Evolutionary conservation across 2,797 vertebrate species (phyloP).

Genomic region (Leontopithecus rosalia): DNA sequence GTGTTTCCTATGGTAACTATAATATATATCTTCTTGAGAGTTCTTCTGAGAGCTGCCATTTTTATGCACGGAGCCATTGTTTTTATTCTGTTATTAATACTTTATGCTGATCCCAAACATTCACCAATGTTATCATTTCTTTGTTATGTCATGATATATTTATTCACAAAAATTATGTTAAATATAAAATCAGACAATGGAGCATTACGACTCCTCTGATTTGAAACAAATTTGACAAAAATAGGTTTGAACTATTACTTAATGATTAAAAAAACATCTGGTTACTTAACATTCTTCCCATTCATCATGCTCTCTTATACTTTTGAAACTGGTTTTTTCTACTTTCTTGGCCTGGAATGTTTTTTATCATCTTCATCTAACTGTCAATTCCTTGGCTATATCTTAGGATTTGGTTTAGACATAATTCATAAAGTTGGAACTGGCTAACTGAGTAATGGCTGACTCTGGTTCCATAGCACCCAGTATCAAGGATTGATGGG

Average conservation of each 20-base stretch:
- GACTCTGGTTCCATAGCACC: neutral
- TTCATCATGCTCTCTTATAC: neutral
- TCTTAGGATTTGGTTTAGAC: neutral
- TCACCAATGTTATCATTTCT: neutral
- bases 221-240: neutral
- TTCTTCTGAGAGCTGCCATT: neutral
- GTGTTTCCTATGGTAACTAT: neutral
- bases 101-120: neutral
- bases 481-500: neutral
- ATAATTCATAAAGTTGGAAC: neutral
- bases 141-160: neutral
- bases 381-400: neutral
- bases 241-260: neutral
- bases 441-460: no score
- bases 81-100: neutral
- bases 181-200: neutral
- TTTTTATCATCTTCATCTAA: neutral
- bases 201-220: neutral
- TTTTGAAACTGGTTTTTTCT: neutral
- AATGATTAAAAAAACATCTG: neutral
- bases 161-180: neutral
- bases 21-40: neutral
- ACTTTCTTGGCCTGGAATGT: neutral
- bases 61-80: neutral
- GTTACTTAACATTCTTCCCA: neutral